Evolutionary conservation across 2,797 vertebrate species (phyloP), one percentile per base, ranked within the genome.

Genomic region (Ctenosaura bakeri): DNA sequence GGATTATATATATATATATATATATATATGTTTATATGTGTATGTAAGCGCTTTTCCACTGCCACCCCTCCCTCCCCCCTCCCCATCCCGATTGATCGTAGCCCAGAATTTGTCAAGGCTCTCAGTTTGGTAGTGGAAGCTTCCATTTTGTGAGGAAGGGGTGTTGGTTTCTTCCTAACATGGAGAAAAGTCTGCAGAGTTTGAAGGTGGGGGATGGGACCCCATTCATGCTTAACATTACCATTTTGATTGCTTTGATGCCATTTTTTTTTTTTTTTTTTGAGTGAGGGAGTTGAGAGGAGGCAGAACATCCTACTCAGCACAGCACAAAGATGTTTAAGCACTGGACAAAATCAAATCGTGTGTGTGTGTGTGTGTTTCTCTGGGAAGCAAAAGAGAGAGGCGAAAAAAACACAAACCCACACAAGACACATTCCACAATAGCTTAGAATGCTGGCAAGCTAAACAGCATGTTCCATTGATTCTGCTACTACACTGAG

Each of bases 171-270:
- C 96, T 96, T 96, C 96, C 96, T 94, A 97, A 98, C 98, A 98
- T 98, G 98, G 98, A 98, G 98, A 98, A 77, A 98, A 99, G 98
- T 98, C 98, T 98, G 98, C 98, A 98, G 98, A 98, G 98, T 98
- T 99, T 98, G 97, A 94, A 92, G 96, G 96, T 96, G 97, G 97
- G 98, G 78, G 38, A 98, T 97, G 98, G 98, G 98, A 96, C 98
- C 97, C 98, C 97, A 98, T 98, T 98, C 98, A 98, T 98, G 98
- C 98, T 97, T 96, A 97, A 98, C 98, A 99, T 99, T 99, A 98
- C 98, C 98, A 99, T 99, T 99, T 98, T 99, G 99, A 99, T 99
- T 98, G 98, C 98, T 98, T 98, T 98, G 98, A 98, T 98, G 98
- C 98, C 98, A 98, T 98, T 98, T 99, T 98, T 97, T 66, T 66